phyloP scores from a whole-genome alignment of 2,888 invertebrate genomes.

The Himalopsyche japonica region DNA sequence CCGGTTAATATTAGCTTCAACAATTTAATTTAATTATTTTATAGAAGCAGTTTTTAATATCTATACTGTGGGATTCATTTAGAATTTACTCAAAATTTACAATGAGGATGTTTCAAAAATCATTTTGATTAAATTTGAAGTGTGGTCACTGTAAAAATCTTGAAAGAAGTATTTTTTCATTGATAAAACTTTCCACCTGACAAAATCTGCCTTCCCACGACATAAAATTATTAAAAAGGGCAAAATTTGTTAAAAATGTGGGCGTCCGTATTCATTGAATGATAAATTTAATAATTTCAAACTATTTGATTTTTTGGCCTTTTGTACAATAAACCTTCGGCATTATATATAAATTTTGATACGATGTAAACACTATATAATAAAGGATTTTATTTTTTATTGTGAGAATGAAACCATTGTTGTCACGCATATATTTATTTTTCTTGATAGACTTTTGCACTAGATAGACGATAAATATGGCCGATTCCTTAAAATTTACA shows the following conservation, averaged over 20 bases:
- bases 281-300: background rate
- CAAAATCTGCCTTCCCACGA: conserved; percentile 20
- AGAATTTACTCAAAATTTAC: too few relatives aligned
- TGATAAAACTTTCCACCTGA: conserved; percentile 31
- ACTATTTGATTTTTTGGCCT: background rate
- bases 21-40: too few relatives aligned
- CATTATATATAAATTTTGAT: background rate
- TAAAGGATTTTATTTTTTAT: background rate
- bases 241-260: conserved; percentile 15
- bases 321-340: background rate
- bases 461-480: too few relatives aligned
- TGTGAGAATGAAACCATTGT: background rate
- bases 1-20: too few relatives aligned
- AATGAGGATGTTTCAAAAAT: too few relatives aligned
- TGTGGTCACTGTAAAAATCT: background rate
- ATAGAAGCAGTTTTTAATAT: too few relatives aligned
- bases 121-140: too few relatives aligned
- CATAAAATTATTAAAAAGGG: conserved; percentile 18
- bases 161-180: conserved; percentile 12
- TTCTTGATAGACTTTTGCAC: too few relatives aligned
- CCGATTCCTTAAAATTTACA: too few relatives aligned
- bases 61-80: too few relatives aligned
- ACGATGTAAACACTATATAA: background rate
- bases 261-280: background rate
- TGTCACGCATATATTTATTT: background rate